phyloP scores from a whole-genome alignment of 2,113 vertebrate genomes.

The Syrrhaptes paradoxus region DNA sequence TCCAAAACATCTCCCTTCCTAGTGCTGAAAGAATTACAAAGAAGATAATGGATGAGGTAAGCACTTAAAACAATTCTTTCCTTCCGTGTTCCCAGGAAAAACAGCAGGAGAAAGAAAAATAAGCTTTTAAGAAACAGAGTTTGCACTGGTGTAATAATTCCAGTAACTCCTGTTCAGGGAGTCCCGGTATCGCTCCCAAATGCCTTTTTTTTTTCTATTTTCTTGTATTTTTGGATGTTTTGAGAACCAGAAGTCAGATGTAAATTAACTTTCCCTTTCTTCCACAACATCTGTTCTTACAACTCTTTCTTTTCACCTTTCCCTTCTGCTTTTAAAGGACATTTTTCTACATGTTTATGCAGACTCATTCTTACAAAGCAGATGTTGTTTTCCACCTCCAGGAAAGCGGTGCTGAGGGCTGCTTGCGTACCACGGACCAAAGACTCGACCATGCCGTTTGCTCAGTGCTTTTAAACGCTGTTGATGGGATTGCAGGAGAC shows the following conservation, averaged over 20 bases:
- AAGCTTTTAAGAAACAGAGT: neutral
- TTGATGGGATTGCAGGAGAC: neutral
- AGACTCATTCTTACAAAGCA: neutral
- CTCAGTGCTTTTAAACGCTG: rapidly evolving
- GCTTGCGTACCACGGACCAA: neutral
- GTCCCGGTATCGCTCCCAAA: neutral
- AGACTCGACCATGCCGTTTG: rapidly evolving
- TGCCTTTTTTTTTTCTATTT: neutral
- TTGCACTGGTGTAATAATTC: neutral
- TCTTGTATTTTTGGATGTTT: neutral
- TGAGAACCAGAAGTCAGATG: neutral
- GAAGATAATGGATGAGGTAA: neutral
- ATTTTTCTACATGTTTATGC: rapidly evolving
- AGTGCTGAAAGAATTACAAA: neutral
- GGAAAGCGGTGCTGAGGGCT: rapidly evolving
- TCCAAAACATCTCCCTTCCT: neutral
- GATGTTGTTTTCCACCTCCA: neutral
- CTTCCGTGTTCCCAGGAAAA: neutral
- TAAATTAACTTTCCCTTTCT: neutral
- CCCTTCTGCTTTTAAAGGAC: neutral
- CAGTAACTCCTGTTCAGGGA: neutral
- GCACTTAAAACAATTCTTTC: neutral
- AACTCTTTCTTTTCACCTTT: rapidly evolving
- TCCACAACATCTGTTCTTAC: neutral
- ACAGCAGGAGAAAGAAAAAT: neutral